Evolutionary conservation across 2,888 invertebrate species (phyloP).

Genomic region (Acleris sparsana): DNA sequence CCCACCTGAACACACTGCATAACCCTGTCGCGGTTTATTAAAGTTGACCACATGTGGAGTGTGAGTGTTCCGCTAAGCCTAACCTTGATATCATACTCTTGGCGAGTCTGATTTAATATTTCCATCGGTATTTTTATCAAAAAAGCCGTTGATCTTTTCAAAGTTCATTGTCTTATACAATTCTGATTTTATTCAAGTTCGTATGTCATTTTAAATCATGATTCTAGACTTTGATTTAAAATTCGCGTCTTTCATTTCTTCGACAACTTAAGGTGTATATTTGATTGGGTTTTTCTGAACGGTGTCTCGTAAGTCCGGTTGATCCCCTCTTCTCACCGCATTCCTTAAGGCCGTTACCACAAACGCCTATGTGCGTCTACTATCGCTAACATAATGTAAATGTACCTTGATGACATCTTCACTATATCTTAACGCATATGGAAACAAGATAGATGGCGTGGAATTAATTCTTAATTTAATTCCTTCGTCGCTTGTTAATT

Average conservation of each 20-base stretch:
- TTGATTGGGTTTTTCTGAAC: constrained; percentile 47
- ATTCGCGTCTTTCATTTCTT: not conserved
- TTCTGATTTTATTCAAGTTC: constrained; percentile 16
- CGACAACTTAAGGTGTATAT: not conserved
- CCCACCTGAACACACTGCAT: constrained; percentile 54
- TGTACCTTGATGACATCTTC: constrained; percentile 69
- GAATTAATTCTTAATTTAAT: constrained; percentile 33
- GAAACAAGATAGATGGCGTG: constrained; percentile 20
- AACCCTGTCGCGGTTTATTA: constrained; percentile 77
- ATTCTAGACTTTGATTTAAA: not conserved
- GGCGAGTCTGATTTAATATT: constrained; percentile 58
- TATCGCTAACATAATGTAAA: constrained; percentile 55
- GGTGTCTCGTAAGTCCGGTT: constrained; percentile 46
- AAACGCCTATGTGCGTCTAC: constrained; percentile 68
- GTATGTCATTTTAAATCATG: constrained; percentile 2
- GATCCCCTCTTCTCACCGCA: constrained; percentile 61
- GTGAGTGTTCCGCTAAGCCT: constrained; percentile 83
- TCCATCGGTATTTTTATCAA: constrained; percentile 11
- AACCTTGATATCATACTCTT: constrained; percentile 83
- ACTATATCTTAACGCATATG: constrained; percentile 31
- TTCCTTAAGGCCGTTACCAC: constrained; percentile 74
- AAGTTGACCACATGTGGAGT: constrained; percentile 84
- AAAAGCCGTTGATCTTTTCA: constrained; percentile 21
- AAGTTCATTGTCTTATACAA: constrained; percentile 23
- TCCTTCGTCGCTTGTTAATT: constrained; percentile 32